Conservation (phyloP, 2,113 vertebrate species). For the Procavia capensis region DNA sequence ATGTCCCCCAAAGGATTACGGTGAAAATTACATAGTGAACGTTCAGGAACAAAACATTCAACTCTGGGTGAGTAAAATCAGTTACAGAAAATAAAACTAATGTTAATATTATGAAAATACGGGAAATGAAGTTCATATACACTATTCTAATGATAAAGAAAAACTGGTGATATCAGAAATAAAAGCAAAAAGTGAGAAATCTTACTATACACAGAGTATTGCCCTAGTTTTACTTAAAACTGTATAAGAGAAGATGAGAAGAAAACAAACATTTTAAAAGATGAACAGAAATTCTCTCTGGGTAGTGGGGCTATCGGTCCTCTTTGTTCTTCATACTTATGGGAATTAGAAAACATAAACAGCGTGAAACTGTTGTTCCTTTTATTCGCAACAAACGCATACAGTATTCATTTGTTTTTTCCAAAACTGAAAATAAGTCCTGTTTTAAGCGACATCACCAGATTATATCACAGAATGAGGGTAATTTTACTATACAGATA, state of each 20-base stretch:
- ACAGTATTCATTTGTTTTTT: not conserved
- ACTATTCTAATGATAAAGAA: not conserved
- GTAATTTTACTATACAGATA: conserved; percentile 49
- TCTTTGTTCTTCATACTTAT: conserved; percentile 20
- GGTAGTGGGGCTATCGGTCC: not conserved
- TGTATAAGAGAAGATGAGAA: not conserved
- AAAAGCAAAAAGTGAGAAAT: not conserved
- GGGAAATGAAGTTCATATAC: not conserved
- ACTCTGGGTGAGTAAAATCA: not conserved
- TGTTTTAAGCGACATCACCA: not conserved
- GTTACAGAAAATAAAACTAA: not conserved
- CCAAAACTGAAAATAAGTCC: conserved; percentile 25
- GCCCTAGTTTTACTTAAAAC: conserved; percentile 4
- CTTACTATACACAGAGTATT: not conserved
- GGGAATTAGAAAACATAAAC: conserved; percentile 10
- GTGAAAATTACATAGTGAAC: too few relatives aligned
- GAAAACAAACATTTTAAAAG: conserved; percentile 40
- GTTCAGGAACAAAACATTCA: not conserved
- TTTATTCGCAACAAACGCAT: conserved; percentile 15
- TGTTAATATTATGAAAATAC: not conserved
- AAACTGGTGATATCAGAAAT: not conserved
- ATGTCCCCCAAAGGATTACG: too few relatives aligned
- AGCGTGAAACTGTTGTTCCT: conserved; percentile 16
- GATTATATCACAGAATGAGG: not conserved
- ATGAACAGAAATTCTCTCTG: conserved; percentile 32